Percentiles rank a stretch among this genome's conserved stretches.
These are phyloP conservation scores for Helicorthomorpha holstii DNA, from an alignment of 1,140 invertebrate genomes.

Conservation along the genomic window DNA sequence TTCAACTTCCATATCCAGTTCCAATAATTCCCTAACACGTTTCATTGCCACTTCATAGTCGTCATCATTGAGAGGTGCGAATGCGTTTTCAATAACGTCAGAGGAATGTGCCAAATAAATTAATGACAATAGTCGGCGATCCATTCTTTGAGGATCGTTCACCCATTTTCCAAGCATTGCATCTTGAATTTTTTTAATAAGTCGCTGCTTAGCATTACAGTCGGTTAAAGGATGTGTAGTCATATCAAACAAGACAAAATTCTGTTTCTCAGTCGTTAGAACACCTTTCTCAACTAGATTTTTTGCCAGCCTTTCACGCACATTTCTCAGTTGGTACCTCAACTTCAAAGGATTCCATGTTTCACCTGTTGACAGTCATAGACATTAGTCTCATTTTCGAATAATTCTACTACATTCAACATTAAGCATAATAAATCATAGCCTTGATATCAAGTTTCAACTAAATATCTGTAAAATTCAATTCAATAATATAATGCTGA, in stretches of 20 bases:
- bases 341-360: slow-evolving; percentile 99
- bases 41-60: slow-evolving; percentile 98
- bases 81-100: slow-evolving; percentile 99
- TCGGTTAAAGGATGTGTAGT: slow-evolving; percentile 98
- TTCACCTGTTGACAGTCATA: slow-evolving; percentile 49
- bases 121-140: slow-evolving; percentile 77
- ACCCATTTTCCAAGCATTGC: slow-evolving; percentile 89
- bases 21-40: slow-evolving; percentile 81
- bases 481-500: too few species aligned
- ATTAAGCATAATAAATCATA: too few species aligned
- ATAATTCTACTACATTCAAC: too few species aligned
- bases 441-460: too few species aligned
- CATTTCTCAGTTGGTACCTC: slow-evolving; percentile 95
- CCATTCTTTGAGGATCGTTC: slow-evolving; percentile 94
- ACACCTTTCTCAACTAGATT: slow-evolving; percentile 99
- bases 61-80: slow-evolving; percentile 92
- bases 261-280: slow-evolving; percentile 99
- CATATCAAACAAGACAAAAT: slow-evolving; percentile 99
- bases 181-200: slow-evolving; percentile 98
- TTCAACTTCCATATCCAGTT: slow-evolving; percentile 91
- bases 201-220: slow-evolving; percentile 82
- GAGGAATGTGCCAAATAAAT: slow-evolving; percentile 93
- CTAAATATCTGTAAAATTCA: too few species aligned
- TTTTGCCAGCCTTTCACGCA: slow-evolving; percentile 94
- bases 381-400: not conserved